phyloP scores from a whole-genome alignment of 2,113 vertebrate species.

The Pitta sordida region DNA sequence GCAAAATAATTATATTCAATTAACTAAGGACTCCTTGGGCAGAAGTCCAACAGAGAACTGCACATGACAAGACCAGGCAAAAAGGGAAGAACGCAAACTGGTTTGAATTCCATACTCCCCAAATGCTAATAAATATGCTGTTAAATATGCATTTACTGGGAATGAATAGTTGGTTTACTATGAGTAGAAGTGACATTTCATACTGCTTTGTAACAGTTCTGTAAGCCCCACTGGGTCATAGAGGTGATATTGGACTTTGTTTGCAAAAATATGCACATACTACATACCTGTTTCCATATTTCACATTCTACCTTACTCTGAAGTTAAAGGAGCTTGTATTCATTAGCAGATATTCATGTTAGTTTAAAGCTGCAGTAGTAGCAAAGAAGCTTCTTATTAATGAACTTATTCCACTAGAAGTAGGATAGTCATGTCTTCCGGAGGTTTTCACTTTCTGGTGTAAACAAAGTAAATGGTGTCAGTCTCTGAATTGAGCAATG shows the following conservation, averaged over 20 bases:
- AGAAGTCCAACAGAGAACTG: slow-evolving; percentile 31
- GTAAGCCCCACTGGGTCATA: neutral
- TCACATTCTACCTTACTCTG: neutral
- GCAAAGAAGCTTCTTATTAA: neutral
- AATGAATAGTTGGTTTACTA: neutral
- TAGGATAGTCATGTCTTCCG: neutral
- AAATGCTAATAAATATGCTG: neutral
- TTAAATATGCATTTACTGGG: neutral
- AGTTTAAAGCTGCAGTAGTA: neutral
- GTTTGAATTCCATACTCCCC: neutral
- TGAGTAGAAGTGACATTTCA: neutral
- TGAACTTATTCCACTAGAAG: neutral
- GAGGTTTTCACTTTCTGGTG: neutral
- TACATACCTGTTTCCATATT: neutral
- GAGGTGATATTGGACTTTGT: neutral
- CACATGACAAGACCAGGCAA: neutral
- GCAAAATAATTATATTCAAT: slow-evolving; percentile 69
- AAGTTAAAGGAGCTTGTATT: neutral
- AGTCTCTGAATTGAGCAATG: neutral
- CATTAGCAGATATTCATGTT: neutral
- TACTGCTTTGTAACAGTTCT: neutral
- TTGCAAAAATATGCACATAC: neutral
- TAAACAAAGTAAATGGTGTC: neutral
- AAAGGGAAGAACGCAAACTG: neutral
- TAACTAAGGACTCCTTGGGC: slow-evolving; percentile 71